Base-by-base conservation (phyloP, 1,140 invertebrate species). In the Drosophila arizonae region DNA sequence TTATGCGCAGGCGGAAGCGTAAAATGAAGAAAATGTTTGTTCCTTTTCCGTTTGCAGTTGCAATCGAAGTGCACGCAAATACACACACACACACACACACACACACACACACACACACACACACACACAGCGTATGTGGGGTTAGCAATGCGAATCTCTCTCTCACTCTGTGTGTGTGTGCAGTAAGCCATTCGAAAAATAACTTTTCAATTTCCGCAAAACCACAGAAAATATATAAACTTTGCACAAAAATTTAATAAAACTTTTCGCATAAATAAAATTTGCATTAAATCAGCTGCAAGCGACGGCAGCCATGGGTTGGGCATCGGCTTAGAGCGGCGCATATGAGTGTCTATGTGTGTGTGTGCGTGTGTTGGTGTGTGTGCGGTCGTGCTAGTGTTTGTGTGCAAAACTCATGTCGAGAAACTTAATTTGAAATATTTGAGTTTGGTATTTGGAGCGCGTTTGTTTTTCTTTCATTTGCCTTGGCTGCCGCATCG, bases 261-360 rank as follows among this genome's bases (percentile, higher is more conserved):
- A 88, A 88, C 84, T 88, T 88, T 88, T 88, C 84, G 84, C 84
- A 88, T 88, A 88, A 88, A 88, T 88, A 88, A 89, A 88, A 88
- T 89, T 88, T 88, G 84, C 84, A 88, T 88, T 88, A 88, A 88
- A 88, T 87, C 82, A 87, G 79, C 82, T 87, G 82, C 82, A 84
- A 88, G 82, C 79, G 75, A 88, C 70, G 73, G 68, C 46, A 76
- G 39, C 28, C 43, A 39, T 28, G 51, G 55, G 6, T 10, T n/a
- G 55, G 55, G 36, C 15, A 30, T 1, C 13, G 52, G 52, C 50
- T 30, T 52, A 33, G 57, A 58, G 76, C 76, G 66, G 84, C 76
- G 81, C 88, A 79, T 79, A 63, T 45, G 24, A 24, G 48, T 30
- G 73, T 50, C 63, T 76, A 46, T 56, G 56, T 45, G 51, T 56